Base-by-base conservation (phyloP, 1,140 invertebrate genomes). In the Thrips palmi region DNA sequence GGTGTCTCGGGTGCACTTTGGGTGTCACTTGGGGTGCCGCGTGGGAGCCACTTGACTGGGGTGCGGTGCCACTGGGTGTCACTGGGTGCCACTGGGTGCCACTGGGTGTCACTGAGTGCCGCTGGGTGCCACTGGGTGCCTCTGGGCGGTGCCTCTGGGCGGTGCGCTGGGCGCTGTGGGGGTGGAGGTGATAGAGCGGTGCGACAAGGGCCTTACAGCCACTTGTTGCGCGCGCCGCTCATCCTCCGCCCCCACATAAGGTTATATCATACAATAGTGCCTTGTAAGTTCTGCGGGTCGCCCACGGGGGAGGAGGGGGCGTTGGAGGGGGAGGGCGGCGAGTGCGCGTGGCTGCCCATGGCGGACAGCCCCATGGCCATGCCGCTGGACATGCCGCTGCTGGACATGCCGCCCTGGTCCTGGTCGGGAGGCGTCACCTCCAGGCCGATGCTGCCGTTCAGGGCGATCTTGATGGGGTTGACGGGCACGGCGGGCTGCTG, bases 251-350 rank as follows among this genome's bases (percentile, higher is more conserved):
- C 78, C 77, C 78, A 82, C 78, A 82, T 82, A 29, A 82, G 74
- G 67, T 83, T 74, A 67, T 83, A 82, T 86, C 78, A 86, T 81
- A 86, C 82, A 54, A 86, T 84, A 51, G 82, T 85, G 44, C 82
- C 82, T 58, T 84, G 79, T 40, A 85, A 59, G 49, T 81, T 74
- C 49, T 80, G 76, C 1, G 76, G 71, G 49, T 79, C 77, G 18
- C 70, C 64, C 3, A 61, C 52, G 25, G 60, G 49, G 22, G 53
- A 45, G 12, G 55, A 52, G 19, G 53, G 49, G 42, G 55, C 53
- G 1, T 51, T 44, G 33, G 42, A 21, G 15, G 49, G 45, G n/a
- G 44, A 41, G 19, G 39, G 32, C 25, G 47, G 43, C 5, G 48
- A 49, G 17, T 49, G 50, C 22, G 49, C 42, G 12, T 49, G 55